Evolutionary conservation across 1,140 invertebrate genomes (phyloP).

Genomic region (Ganaspis sp.): DNA sequence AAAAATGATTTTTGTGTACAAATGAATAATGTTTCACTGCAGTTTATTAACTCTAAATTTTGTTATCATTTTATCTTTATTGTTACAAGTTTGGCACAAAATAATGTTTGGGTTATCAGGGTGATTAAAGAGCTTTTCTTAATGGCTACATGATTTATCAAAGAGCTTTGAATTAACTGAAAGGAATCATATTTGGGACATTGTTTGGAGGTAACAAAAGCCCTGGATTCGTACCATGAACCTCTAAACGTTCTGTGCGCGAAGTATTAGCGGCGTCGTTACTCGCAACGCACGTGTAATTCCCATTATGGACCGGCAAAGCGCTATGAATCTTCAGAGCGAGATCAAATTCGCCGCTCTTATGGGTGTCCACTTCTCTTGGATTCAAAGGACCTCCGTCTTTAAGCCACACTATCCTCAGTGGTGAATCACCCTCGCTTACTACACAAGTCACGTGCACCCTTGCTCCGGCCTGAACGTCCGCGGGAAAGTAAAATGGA

Average conservation of each 20-base stretch:
- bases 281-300: slow-evolving; percentile 92
- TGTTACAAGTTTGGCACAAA: too few species aligned
- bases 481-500: slow-evolving; percentile 78
- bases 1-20: too few species aligned
- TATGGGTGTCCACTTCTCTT: slow-evolving; percentile 65
- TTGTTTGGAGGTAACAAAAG: slow-evolving; percentile 3
- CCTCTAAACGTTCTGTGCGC: slow-evolving; percentile 73
- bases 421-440: slow-evolving; percentile 82
- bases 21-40: too few species aligned
- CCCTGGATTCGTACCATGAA: slow-evolving; percentile 73
- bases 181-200: not conserved
- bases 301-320: slow-evolving; percentile 85
- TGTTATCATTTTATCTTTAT: too few species aligned
- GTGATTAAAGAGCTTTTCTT: too few species aligned
- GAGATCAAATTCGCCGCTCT: slow-evolving; percentile 75
- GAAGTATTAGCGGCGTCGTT: slow-evolving; percentile 86
- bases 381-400: slow-evolving; percentile 72
- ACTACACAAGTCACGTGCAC: slow-evolving; percentile 82
- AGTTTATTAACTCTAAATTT: too few species aligned
- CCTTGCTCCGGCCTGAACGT: slow-evolving; percentile 77
- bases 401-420: slow-evolving; percentile 83
- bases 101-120: too few species aligned
- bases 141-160: not conserved
- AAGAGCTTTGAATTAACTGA: not conserved
- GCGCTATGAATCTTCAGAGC: slow-evolving; percentile 73